Percentiles rank a stretch among this genome's conserved stretches.
Conservation (phyloP, 2,797 vertebrate genomes). For the Caiman crocodilus region DNA sequence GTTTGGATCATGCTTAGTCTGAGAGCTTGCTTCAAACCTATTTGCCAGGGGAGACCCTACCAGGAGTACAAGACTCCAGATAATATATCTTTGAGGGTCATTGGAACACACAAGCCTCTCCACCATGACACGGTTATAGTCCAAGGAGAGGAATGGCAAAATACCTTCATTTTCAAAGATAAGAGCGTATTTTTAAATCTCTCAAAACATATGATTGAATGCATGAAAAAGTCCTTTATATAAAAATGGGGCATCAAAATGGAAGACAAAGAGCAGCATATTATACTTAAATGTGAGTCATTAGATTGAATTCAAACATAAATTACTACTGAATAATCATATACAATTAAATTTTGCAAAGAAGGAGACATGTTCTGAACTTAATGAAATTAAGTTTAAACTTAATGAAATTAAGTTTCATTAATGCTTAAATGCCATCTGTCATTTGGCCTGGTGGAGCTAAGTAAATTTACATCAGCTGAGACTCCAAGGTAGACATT, state of each 20-base stretch:
- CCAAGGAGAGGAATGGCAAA: not conserved
- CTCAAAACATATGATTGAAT: not conserved
- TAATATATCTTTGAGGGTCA: too few species aligned
- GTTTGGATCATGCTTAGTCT: too few species aligned
- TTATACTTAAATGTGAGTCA: conserved; percentile 4
- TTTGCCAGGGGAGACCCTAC: too few species aligned
- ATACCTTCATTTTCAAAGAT: not conserved
- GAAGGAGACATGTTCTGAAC: not conserved
- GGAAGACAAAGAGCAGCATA: conserved; percentile 3
- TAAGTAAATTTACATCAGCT: not conserved
- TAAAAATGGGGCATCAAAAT: not conserved
- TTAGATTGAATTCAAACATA: not conserved
- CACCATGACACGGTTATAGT: too few species aligned
- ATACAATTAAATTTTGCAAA: not conserved
- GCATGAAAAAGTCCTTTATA: not conserved
- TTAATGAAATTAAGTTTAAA: not conserved
- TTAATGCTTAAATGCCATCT: not conserved
- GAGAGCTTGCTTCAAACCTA: too few species aligned
- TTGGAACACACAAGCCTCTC: too few species aligned
- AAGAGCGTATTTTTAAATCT: not conserved
- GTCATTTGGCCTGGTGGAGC: not conserved
- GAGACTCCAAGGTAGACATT: not conserved
- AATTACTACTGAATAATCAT: conserved; percentile 10
- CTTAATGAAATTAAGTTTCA: not conserved
- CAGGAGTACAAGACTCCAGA: too few species aligned